Evolutionary conservation across 2,888 invertebrate genomes (phyloP), one percentile per base, ranked within the genome.

Genomic region (Drosophila seclusa): DNA sequence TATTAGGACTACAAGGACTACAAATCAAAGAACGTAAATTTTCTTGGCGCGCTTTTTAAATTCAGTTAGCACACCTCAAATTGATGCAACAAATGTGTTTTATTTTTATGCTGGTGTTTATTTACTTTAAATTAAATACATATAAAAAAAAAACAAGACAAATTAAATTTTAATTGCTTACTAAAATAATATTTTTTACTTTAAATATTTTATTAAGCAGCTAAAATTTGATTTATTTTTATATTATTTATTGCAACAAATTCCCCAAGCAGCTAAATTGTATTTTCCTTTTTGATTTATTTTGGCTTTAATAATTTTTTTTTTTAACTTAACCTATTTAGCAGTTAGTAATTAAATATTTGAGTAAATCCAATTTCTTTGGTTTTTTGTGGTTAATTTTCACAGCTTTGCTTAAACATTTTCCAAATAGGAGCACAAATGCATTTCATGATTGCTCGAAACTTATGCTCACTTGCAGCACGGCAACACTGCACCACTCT

Each of bases 1-100:
- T 68, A 77, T 66, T n/a, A n/a, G n/a, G n/a, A n/a, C n/a, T n/a
- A n/a, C n/a, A 73, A 84, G 84, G 84, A 89, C 76, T 68, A 74
- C 71, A 71, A 70, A 75, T 75, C 54, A 50, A 52, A 49, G 54
- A 52, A 38, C 31, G 32, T 48, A 60, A 42, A 62, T 31, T 57
- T 84, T 80, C 8, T 78, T 82, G 82, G 81, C 85, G 81, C 69
- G 82, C 72, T 68, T 82, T 84, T 70, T 27, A 4, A 50, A 29
- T 16, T 7, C 16, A 16, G 24, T 21, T 21, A 6, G 11, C 42
- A 18, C 18, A 48, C 2, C 8, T 8, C 8, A 27, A 48, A 16
- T 27, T 16, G 1, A 24, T 2, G 8, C 8, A 18, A 10, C 2
- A 10, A 27, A 8, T 1, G 1, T 4, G 8, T 40, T 10, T 40